A percentile compares a stretch with the other conserved stretches of the same genome.
Conservation (phyloP, 2,797 vertebrate species). For the Sphenopsis melanotis region DNA sequence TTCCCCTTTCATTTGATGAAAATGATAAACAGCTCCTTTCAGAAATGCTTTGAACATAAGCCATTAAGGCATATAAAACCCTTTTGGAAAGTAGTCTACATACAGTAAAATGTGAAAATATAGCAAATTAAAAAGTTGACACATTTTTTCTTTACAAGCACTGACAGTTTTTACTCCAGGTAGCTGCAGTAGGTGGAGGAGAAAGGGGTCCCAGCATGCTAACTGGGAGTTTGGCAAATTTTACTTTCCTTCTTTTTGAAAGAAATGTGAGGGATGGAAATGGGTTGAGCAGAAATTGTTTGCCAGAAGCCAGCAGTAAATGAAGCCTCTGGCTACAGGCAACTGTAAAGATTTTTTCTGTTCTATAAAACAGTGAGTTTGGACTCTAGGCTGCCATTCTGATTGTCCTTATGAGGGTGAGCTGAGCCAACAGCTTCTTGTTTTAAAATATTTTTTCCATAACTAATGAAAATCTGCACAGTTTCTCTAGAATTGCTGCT, state of each 20-base stretch:
- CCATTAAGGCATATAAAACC: neutral
- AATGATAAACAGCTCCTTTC: neutral
- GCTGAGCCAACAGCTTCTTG: conserved; percentile 1
- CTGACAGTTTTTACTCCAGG: neutral
- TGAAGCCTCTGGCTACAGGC: neutral
- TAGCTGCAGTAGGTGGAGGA: neutral
- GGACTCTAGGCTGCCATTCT: neutral
- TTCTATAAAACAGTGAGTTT: neutral
- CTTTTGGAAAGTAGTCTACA: neutral
- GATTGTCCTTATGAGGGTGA: neutral
- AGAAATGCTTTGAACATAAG: neutral
- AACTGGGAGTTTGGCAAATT: neutral
- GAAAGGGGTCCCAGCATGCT: neutral
- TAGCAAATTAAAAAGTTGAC: neutral
- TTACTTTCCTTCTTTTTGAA: neutral
- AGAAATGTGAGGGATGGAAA: neutral
- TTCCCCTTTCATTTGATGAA: neutral
- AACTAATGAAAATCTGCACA: neutral
- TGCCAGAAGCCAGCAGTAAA: neutral
- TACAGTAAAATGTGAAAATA: neutral
- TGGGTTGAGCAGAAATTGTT: neutral
- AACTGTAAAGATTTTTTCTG: neutral
- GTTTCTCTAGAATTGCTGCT: neutral
- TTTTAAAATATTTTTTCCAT: conserved; percentile 46
- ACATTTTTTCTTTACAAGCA: neutral